Conservation (phyloP, 1,140 invertebrate species). For the Mylabris phalerata region DNA sequence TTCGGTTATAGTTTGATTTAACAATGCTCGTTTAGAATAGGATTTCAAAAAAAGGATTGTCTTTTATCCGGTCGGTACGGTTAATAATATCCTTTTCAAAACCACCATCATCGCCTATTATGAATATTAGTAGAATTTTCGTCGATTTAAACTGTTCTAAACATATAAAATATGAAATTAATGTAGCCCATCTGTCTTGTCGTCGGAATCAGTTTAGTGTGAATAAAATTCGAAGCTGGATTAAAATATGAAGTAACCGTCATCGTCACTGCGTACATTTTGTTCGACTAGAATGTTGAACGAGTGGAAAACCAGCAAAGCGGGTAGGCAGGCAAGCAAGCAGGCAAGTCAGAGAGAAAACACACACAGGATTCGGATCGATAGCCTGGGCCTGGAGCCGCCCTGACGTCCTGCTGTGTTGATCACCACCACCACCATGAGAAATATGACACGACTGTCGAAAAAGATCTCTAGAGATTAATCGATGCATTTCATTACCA, state of each 20-base stretch:
- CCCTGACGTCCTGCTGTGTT: conserved; percentile 20
- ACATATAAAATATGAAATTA: conserved; percentile 28
- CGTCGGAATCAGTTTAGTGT: conserved; percentile 18
- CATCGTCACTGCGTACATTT: not conserved
- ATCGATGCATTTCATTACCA: conserved; percentile 4
- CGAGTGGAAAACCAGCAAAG: conserved; percentile 18
- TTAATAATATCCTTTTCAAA: no score
- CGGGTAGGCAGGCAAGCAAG: not conserved
- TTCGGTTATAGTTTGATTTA: no score
- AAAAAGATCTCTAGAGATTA: conserved; percentile 12
- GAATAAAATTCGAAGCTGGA: conserved; percentile 10
- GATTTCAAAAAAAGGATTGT: no score
- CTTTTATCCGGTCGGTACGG: no score
- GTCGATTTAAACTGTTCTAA: conserved; percentile 26
- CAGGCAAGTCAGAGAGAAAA: not conserved
- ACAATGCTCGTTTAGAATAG: no score
- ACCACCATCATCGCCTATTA: no score
- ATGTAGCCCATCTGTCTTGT: conserved; percentile 26
- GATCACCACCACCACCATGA: conserved; percentile 11
- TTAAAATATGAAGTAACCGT: not conserved
- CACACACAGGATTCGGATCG: conserved; percentile 11
- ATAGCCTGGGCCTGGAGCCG: conserved; percentile 21
- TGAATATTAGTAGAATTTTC: not conserved
- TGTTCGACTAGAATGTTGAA: not conserved
- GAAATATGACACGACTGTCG: conserved; percentile 16